Evolutionary conservation across 2,113 vertebrate genomes (phyloP), one percentile per base, ranked within the genome.

Genomic region (Martes martes): DNA sequence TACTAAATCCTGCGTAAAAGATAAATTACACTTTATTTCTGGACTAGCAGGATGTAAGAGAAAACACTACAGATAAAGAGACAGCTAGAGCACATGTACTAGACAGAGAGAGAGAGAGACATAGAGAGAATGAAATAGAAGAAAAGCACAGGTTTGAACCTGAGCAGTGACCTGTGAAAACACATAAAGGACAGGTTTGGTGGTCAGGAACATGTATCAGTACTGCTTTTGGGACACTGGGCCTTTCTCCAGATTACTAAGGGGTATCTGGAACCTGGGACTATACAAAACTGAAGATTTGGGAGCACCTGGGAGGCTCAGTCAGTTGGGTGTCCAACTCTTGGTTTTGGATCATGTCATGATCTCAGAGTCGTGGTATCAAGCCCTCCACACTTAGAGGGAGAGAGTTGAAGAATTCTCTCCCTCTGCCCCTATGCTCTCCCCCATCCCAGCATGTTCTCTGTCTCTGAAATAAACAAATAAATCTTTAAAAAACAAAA

Each of bases 401-500:
- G 18, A 42, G 39, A 42, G 39, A 42, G 5, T 69, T n/a, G 33
- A 69, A 69, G 33, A 19, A 69, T n/a, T 69, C 33, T 69, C 7
- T 69, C 67, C 33, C 18, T 36, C 7, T 19, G 33, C 33, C 18
- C 8, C 18, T 65, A 4, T 65, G 61, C 28, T 65, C 13, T 14
- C 61, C 61, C 16, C 0, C 7, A 0, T 3, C 65, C 65, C 7
- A 10, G 4, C 18, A 10, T 36, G 18, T n/a, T n/a, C 15, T n/a
- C 33, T 69, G 18, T 21, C 33, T 69, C 67, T 69, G 33, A 69
- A 36, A 69, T 69, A 69, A 36, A 69, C 16, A 67, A 67, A 69
- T 69, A 69, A 69, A n/a, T 69, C 33, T 69, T 69, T 13, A 73
- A 24, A 74, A 50, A 50, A 50, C 10, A 47, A 47, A 69, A 8